Evolutionary conservation across 2,113 vertebrate genomes (phyloP).

Genomic region (Setophaga coronata): DNA sequence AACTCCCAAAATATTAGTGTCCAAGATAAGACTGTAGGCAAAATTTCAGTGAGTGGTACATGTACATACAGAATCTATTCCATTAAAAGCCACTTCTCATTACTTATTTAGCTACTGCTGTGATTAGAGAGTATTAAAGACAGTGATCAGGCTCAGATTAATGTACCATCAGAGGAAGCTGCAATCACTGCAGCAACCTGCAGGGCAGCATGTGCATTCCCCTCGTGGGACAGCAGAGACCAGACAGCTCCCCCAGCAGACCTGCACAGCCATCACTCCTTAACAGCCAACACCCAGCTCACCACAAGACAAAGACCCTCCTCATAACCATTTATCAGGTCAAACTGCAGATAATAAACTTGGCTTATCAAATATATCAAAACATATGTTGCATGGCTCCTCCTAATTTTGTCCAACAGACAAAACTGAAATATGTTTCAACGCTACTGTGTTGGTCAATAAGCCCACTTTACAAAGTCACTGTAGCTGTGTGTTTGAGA

Average conservation of each 20-base stretch:
- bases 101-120: neutral
- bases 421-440: neutral
- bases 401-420: neutral
- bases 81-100: neutral
- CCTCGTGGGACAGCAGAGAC: neutral
- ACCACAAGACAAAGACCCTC: neutral
- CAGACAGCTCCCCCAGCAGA: neutral
- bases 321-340: neutral
- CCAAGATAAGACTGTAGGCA: neutral
- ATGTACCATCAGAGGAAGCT: neutral
- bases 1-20: neutral
- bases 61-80: neutral
- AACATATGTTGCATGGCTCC: neutral
- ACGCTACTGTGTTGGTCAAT: neutral
- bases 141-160: neutral
- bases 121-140: neutral
- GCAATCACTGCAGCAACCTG: neutral
- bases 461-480: neutral
- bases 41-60: neutral
- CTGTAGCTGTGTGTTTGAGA: neutral
- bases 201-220: neutral
- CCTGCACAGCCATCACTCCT: neutral
- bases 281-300: fast-evolving
- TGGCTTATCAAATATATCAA: neutral
- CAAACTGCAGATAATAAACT: neutral